These are phyloP conservation scores for Chelonia mydas DNA, from an alignment of 2,797 vertebrate genomes.

Conservation along the genomic window DNA sequence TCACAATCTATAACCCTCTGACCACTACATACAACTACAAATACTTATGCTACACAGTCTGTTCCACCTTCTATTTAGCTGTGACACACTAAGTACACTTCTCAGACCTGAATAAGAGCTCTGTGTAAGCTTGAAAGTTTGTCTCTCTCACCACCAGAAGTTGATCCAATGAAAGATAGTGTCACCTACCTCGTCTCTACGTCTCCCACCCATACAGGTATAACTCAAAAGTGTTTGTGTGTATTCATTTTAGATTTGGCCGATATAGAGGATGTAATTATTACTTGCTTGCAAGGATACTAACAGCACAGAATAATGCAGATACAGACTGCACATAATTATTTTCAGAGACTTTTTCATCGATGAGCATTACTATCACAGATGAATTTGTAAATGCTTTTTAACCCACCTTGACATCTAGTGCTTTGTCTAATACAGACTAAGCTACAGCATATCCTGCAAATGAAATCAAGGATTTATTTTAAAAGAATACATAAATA, in stretches of 20 bases:
- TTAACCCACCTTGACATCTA: constrained; percentile 19
- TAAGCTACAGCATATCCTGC: constrained; percentile 49
- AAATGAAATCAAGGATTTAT: constrained; percentile 79
- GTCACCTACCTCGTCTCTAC: background rate
- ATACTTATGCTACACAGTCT: background rate
- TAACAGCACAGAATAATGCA: background rate
- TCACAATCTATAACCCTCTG: background rate
- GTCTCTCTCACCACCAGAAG: background rate
- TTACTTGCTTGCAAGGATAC: background rate
- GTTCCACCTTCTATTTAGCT: background rate
- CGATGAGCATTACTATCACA: background rate
- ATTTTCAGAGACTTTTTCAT: background rate
- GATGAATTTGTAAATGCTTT: constrained; percentile 1
- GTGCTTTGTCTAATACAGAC: constrained; percentile 21
- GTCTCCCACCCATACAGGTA: background rate
- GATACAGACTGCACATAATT: rapidly evolving
- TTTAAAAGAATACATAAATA: constrained; percentile 72
- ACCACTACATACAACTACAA: background rate
- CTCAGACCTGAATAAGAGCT: background rate
- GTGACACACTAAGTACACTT: background rate
- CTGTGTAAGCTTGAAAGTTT: background rate
- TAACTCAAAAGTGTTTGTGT: background rate
- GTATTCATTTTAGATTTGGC: background rate
- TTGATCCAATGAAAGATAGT: background rate
- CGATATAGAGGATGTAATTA: background rate